Conservation (phyloP, 2,797 vertebrate genomes). For the Chaetodon trifasciatus region DNA sequence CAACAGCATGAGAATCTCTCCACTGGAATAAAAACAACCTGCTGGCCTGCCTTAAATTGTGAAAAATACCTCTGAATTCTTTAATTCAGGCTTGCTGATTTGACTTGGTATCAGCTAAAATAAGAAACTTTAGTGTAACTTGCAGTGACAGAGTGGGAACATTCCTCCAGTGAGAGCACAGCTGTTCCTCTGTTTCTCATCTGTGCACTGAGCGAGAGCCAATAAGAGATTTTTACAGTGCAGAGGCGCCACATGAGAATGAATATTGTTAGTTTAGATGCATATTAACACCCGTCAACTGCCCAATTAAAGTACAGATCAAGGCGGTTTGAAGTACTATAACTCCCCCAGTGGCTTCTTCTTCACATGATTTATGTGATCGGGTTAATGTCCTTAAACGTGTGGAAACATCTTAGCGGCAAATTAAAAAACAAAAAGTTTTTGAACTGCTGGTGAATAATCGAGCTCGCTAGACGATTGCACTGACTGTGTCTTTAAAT, state of each 20-base stretch:
- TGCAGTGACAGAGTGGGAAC: constrained; percentile 11
- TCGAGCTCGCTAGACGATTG: background rate
- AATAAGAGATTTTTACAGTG: background rate
- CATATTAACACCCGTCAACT: background rate
- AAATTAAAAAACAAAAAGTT: background rate
- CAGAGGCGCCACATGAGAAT: background rate
- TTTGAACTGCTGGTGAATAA: background rate
- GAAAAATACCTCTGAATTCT: background rate
- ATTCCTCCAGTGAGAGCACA: constrained; percentile 15
- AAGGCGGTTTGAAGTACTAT: background rate
- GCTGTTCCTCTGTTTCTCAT: constrained; percentile 13
- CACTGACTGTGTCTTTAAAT: background rate
- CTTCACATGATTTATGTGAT: background rate
- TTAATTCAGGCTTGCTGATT: background rate
- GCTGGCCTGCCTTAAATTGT: background rate
- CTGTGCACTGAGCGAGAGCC: background rate
- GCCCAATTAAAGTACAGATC: background rate
- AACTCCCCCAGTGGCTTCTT: background rate
- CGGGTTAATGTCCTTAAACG: background rate
- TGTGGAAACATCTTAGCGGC: background rate
- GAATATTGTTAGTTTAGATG: background rate
- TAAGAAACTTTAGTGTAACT: background rate
- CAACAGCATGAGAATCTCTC: background rate
- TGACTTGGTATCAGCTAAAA: background rate
- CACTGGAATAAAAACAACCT: background rate